Percentiles rank a stretch among this genome's conserved stretches.
Evolutionary conservation across 2,888 invertebrate genomes (phyloP).

Genomic region (Sisyra nigra): DNA sequence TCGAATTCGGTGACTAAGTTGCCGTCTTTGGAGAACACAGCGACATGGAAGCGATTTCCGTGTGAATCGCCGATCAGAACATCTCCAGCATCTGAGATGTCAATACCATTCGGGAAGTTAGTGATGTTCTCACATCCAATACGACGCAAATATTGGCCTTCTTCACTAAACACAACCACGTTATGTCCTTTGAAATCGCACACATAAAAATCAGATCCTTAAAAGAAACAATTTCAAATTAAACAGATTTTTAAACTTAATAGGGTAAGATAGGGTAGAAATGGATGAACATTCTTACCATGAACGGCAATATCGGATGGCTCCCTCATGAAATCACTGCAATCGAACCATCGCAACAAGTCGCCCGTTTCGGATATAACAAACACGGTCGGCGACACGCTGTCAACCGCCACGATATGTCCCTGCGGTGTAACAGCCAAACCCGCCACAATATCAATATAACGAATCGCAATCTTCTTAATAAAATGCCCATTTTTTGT

Average conservation of each 20-base stretch:
- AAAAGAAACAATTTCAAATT: slow-evolving; percentile 19
- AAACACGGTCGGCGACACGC: slow-evolving; percentile 93
- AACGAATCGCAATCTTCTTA: slow-evolving; percentile 82
- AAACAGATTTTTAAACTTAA: too few relatives aligned
- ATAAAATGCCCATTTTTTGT: slow-evolving; percentile 90
- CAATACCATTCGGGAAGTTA: slow-evolving; percentile 95
- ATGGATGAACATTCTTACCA: slow-evolving; percentile 52
- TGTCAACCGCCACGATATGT: slow-evolving; percentile 91
- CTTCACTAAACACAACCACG: slow-evolving; percentile 89
- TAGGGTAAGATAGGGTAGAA: too few relatives aligned
- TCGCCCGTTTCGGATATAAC: slow-evolving; percentile 86
- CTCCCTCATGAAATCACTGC: slow-evolving; percentile 94
- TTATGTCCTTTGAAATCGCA: slow-evolving; percentile 98
- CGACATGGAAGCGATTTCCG: slow-evolving; percentile 94
- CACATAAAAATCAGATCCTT: slow-evolving; percentile 88
- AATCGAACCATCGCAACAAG: slow-evolving; percentile 91
- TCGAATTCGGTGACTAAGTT: slow-evolving; percentile 82
- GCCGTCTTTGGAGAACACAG: slow-evolving; percentile 84
- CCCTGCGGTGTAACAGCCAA: slow-evolving; percentile 84
- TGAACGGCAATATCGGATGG: slow-evolving; percentile 94
- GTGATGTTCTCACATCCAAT: slow-evolving; percentile 93
- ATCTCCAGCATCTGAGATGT: slow-evolving; percentile 93
- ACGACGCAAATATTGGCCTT: slow-evolving; percentile 78
- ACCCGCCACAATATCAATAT: slow-evolving; percentile 85
- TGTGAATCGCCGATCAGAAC: slow-evolving; percentile 94